Evolutionary conservation across 92 coral and sea anemone species (phyloP).

Genomic region (Paramuricea clavata): DNA sequence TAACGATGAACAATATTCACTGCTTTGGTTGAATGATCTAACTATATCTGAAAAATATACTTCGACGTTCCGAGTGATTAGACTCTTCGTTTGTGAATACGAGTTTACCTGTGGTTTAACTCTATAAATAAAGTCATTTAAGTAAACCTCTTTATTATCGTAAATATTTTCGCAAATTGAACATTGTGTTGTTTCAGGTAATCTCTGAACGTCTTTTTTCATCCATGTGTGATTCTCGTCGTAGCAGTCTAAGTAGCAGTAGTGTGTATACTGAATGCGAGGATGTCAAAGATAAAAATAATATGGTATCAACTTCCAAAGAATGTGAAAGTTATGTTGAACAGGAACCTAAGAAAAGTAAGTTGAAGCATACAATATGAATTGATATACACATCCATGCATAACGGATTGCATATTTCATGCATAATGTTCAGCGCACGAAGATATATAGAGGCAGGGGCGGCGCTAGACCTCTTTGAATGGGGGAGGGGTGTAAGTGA

Average conservation of each 20-base stretch:
- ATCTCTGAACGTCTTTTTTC: slow-evolving; percentile 87
- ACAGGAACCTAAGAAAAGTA: background rate
- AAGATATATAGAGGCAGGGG: too few relatives aligned
- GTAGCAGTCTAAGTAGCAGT: slow-evolving; percentile 42
- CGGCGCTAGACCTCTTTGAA: too few relatives aligned
- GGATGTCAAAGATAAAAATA: slow-evolving; percentile 13
- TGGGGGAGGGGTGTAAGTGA: too few relatives aligned
- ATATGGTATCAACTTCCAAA: background rate
- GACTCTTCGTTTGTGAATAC: too few relatives aligned
- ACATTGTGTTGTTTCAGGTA: slow-evolving; percentile 64
- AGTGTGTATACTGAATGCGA: background rate
- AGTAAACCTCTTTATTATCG: too few relatives aligned
- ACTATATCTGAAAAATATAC: too few relatives aligned
- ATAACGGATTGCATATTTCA: background rate
- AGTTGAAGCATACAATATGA: background rate
- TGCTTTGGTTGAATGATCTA: too few relatives aligned
- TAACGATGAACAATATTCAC: too few relatives aligned
- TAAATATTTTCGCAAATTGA: background rate
- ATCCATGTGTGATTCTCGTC: slow-evolving; percentile 64
- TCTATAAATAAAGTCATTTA: too few relatives aligned
- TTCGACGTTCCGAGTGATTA: too few relatives aligned
- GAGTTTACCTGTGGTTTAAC: too few relatives aligned
- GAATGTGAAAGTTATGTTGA: slow-evolving; percentile 1
- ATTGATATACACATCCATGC: background rate
- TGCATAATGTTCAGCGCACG: too few relatives aligned